Conservation (phyloP, 2,113 vertebrate species). For the Callospermophilus lateralis region DNA sequence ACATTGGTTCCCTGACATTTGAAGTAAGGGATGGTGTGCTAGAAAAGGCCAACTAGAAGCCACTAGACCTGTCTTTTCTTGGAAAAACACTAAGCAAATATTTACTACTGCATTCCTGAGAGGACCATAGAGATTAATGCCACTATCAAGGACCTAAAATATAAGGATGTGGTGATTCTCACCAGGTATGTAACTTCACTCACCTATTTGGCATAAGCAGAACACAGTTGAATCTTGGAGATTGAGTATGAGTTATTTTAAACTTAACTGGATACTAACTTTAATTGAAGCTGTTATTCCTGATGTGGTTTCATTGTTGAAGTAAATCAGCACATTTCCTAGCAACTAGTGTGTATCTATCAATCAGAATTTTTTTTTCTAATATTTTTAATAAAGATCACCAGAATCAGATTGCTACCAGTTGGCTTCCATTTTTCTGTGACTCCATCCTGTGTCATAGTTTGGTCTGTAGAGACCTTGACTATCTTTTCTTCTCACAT, state of each 20-base stretch:
- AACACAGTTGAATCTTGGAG: neutral
- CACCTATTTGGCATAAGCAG: neutral
- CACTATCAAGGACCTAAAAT: neutral
- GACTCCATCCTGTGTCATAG: neutral
- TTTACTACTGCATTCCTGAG: neutral
- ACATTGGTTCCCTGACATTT: neutral
- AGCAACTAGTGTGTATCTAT: neutral
- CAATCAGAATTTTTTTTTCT: neutral
- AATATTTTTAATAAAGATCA: neutral
- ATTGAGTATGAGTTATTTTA: neutral
- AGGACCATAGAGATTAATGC: neutral
- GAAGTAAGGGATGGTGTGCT: neutral
- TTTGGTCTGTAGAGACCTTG: neutral
- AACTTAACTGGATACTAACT: neutral
- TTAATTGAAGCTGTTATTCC: neutral
- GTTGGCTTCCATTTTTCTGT: neutral
- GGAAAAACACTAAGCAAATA: neutral
- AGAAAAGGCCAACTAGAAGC: neutral
- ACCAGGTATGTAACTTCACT: neutral
- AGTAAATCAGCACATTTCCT: neutral
- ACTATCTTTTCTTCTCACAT: neutral
- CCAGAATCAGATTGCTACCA: neutral
- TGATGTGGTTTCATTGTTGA: neutral
- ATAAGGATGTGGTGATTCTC: neutral
- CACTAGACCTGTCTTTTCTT: neutral